Evolutionary conservation across 2,797 vertebrate species (phyloP).

Genomic region (Aeoliscus strigatus): DNA sequence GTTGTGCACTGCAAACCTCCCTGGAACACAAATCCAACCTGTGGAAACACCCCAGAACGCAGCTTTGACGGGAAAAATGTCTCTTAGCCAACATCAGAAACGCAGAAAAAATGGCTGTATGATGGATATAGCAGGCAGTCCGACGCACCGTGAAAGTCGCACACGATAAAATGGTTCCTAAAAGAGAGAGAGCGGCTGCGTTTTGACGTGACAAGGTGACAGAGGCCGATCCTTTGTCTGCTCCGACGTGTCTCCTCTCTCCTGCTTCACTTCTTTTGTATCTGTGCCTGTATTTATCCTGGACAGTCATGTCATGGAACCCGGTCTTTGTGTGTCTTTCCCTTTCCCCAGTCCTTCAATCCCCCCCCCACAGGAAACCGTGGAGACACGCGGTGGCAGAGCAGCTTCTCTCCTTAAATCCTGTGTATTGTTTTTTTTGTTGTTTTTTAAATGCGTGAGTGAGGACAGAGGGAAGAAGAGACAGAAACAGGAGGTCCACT

Average conservation of each 20-base stretch:
- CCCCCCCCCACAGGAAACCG: constrained; percentile 25
- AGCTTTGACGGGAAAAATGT: too few relatives aligned
- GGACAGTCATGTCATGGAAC: constrained; percentile 10
- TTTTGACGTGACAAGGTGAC: constrained; percentile 52
- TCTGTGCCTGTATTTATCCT: constrained; percentile 37
- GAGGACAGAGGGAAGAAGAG: constrained; percentile 2
- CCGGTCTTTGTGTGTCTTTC: constrained; percentile 31
- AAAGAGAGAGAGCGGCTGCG: too few relatives aligned
- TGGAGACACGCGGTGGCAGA: constrained; percentile 20
- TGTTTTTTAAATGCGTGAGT: constrained; percentile 1
- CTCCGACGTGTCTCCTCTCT: constrained; percentile 34
- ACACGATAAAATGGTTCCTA: too few relatives aligned
- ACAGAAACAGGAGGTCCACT: constrained; percentile 3
- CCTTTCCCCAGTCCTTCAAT: constrained; percentile 19
- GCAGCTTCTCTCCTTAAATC: constrained; percentile 14
- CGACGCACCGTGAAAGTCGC: too few relatives aligned
- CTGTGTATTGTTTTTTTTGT: constrained; percentile 10
- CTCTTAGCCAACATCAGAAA: too few relatives aligned
- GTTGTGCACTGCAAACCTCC: too few relatives aligned
- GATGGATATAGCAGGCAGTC: too few relatives aligned
- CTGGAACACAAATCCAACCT: too few relatives aligned
- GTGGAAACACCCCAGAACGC: too few relatives aligned
- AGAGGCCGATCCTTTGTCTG: constrained; percentile 45
- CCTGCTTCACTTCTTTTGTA: constrained; percentile 40
- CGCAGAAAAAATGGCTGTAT: too few relatives aligned